Percentiles rank a stretch among this genome's conserved stretches.
phyloP scores from a whole-genome alignment of 2,888 invertebrate genomes.

The Drosophila neotestacea region DNA sequence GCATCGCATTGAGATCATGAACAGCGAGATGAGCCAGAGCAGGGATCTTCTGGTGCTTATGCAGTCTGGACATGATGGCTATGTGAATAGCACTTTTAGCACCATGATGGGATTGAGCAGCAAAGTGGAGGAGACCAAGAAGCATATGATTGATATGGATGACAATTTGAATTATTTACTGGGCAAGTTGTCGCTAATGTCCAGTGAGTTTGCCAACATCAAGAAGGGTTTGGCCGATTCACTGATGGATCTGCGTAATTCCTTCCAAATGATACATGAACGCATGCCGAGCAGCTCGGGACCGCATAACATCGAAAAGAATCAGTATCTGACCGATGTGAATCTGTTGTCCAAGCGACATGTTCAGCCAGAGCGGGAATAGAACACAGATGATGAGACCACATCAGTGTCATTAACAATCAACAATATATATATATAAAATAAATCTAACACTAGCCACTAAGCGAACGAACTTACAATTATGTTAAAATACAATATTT shows the following conservation, averaged over 20 bases:
- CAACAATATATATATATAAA: constrained; percentile 28
- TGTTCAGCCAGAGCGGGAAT: constrained; percentile 47
- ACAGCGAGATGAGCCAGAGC: constrained; percentile 92
- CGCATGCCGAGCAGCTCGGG: constrained; percentile 86
- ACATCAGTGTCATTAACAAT: constrained; percentile 6
- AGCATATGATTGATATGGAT: constrained; percentile 91
- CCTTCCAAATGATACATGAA: constrained; percentile 88
- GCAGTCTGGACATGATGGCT: constrained; percentile 90
- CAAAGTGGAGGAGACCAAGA: constrained; percentile 92
- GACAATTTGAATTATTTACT: constrained; percentile 93
- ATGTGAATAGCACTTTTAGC: constrained; percentile 91
- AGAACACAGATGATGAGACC: neutral
- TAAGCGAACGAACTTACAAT: constrained; percentile 57
- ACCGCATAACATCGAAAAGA: constrained; percentile 87
- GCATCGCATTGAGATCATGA: constrained; percentile 96
- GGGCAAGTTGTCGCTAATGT: constrained; percentile 91
- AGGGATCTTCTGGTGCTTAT: constrained; percentile 91
- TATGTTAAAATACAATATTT: constrained; percentile 36
- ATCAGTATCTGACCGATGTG: constrained; percentile 82
- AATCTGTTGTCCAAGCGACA: constrained; percentile 82
- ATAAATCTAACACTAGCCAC: constrained; percentile 55
- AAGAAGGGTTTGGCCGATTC: constrained; percentile 91
- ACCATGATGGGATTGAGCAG: constrained; percentile 92
- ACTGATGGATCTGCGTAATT: constrained; percentile 89
- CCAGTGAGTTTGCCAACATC: constrained; percentile 93